A percentile compares a stretch with the other conserved stretches of the same genome.
phyloP scores from a whole-genome alignment of 2,113 vertebrate species.

The Symphodus melops region DNA sequence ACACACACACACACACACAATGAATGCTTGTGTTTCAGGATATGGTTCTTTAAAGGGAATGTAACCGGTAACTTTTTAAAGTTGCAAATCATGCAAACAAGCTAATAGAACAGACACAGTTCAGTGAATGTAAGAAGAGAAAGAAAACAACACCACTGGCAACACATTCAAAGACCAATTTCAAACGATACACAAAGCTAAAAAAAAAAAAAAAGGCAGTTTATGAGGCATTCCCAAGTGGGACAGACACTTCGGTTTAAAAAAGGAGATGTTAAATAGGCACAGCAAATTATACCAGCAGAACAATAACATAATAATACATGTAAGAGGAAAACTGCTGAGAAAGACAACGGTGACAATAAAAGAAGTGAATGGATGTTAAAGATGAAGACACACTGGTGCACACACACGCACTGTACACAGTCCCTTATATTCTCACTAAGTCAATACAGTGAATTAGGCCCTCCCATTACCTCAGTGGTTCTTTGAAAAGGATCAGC shows the following conservation, averaged over 20 bases:
- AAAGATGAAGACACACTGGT: constrained; percentile 6
- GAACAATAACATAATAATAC: constrained; percentile 7
- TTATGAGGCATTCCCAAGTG: constrained; percentile 29
- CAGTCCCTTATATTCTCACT: neutral
- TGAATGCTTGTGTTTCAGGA: constrained; percentile 29
- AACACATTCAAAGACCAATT: constrained; percentile 1
- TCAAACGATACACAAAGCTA: constrained; percentile 4
- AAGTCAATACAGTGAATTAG: constrained; percentile 26
- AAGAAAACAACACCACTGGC: neutral
- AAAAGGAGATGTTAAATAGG: constrained; percentile 19
- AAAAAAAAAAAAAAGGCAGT: constrained; percentile 36
- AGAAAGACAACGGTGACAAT: constrained; percentile 23
- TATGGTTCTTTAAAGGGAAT: constrained; percentile 44
- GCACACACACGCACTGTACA: neutral
- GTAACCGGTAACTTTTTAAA: constrained; percentile 14
- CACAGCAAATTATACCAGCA: constrained; percentile 35
- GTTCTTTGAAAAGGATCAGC: constrained; percentile 23
- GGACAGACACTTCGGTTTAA: constrained; percentile 11
- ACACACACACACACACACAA: neutral
- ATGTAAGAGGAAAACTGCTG: neutral
- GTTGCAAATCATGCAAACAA: neutral
- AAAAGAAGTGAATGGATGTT: constrained; percentile 21
- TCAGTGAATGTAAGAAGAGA: neutral
- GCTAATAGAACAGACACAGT: neutral
- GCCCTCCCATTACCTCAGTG: constrained; percentile 13